These are phyloP conservation scores for Holotrichia oblita DNA, from an alignment of 1,140 invertebrate genomes.

Conservation along the genomic window DNA sequence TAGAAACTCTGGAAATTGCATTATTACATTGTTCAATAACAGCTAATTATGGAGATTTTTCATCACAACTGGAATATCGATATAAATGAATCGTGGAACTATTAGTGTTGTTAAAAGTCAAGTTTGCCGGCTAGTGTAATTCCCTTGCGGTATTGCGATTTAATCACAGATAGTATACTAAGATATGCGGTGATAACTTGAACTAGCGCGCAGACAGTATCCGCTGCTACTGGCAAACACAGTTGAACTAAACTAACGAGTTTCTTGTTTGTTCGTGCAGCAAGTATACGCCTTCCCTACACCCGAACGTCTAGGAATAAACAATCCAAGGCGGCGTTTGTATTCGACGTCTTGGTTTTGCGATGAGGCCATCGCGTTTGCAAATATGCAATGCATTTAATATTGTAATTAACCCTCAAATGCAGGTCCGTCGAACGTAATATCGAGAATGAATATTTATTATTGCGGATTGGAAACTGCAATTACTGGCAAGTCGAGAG, in stretches of 20 bases:
- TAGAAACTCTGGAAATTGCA: no score
- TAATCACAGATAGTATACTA: conserved; percentile 26
- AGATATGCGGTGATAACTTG: conserved; percentile 27
- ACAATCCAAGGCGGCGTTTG: conserved; percentile 20
- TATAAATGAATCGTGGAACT: background rate
- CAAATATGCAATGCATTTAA: background rate
- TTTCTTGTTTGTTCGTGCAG: conserved; percentile 27
- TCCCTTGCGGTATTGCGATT: conserved; percentile 24
- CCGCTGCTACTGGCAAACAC: background rate
- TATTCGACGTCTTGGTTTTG: conserved; percentile 27
- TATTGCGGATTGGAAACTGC: background rate
- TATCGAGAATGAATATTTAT: background rate
- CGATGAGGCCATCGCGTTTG: background rate
- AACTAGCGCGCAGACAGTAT: conserved; percentile 17
- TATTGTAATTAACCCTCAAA: background rate
- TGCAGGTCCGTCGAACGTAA: background rate
- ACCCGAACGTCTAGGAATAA: background rate
- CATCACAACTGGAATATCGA: no score
- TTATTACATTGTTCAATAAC: no score
- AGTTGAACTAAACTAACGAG: conserved; percentile 23
- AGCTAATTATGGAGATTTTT: no score
- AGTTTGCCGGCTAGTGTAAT: background rate
- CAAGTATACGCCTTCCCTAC: background rate
- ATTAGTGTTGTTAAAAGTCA: background rate
- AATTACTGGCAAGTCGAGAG: no score